Conservation (phyloP, 2,888 invertebrate genomes). For the Apeira syringaria region DNA sequence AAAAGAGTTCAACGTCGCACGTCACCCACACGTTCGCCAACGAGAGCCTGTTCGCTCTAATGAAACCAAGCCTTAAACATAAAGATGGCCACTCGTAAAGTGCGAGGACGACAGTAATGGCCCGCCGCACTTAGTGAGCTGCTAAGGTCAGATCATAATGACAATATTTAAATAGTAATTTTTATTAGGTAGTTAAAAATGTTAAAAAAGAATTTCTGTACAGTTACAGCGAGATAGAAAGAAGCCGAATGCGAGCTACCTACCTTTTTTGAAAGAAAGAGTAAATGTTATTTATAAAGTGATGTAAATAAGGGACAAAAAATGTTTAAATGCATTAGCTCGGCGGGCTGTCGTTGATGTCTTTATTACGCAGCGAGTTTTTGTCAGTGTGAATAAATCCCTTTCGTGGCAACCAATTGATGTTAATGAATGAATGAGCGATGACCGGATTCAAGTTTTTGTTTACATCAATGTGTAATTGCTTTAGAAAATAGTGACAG, state of each 20-base stretch:
- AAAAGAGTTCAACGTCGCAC: slow-evolving; percentile 10
- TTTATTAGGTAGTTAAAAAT: slow-evolving; percentile 34
- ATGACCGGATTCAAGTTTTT: slow-evolving; percentile 28
- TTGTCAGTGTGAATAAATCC: slow-evolving; percentile 31
- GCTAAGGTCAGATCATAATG: slow-evolving; percentile 47
- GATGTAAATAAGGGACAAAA: slow-evolving; percentile 25
- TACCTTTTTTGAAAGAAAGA: slow-evolving; percentile 5
- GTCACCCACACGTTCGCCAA: neutral
- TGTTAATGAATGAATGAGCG: slow-evolving; percentile 34
- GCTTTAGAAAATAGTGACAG: slow-evolving; percentile 1
- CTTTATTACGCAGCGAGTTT: slow-evolving; percentile 38
- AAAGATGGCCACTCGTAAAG: slow-evolving; percentile 43
- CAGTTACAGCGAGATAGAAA: slow-evolving; percentile 16
- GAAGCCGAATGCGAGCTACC: slow-evolving; percentile 1
- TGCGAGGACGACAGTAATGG: slow-evolving; percentile 66
- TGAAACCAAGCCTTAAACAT: slow-evolving; percentile 16
- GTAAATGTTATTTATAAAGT: slow-evolving; percentile 15
- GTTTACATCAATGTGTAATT: slow-evolving; percentile 21
- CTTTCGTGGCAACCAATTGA: slow-evolving; percentile 36
- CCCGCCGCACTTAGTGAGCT: slow-evolving; percentile 47
- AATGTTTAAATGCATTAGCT: slow-evolving; percentile 35
- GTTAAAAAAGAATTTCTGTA: slow-evolving; percentile 12
- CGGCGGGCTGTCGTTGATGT: slow-evolving; percentile 41
- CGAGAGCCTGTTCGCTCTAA: neutral
- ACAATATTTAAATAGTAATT: slow-evolving; percentile 42